A percentile compares a stretch with the other conserved stretches of the same genome.
phyloP scores from a whole-genome alignment of 2,113 vertebrate species.

The Tachysurus vachellii region DNA sequence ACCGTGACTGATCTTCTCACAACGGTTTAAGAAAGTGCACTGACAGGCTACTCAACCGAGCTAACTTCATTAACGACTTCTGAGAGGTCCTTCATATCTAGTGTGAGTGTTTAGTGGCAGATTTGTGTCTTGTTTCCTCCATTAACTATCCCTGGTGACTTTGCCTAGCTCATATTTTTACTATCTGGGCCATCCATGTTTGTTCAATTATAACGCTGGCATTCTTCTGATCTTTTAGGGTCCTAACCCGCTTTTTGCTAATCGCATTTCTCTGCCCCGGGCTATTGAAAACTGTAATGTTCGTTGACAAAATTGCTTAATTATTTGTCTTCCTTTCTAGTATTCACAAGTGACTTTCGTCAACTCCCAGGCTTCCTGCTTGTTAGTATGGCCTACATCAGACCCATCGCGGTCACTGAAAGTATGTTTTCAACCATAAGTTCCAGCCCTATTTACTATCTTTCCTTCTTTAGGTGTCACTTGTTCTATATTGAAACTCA shows the following conservation, averaged over 20 bases:
- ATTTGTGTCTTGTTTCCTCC: conserved; percentile 48
- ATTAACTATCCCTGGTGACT: conserved; percentile 44
- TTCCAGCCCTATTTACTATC: neutral
- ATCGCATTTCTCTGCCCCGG: conserved; percentile 64
- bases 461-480: neutral
- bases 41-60: conserved; percentile 6
- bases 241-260: conserved; percentile 66
- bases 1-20: neutral
- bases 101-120: conserved; percentile 48
- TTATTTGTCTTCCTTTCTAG: conserved; percentile 60
- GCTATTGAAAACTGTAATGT: conserved; percentile 61
- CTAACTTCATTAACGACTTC: conserved; percentile 24
- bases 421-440: neutral
- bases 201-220: conserved; percentile 54
- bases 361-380: conserved; percentile 42
- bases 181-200: conserved; percentile 59
- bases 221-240: conserved; percentile 49
- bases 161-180: conserved; percentile 48
- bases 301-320: conserved; percentile 53
- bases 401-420: neutral
- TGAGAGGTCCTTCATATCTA: conserved; percentile 9
- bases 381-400: conserved; percentile 59
- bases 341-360: conserved; percentile 56
- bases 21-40: neutral
- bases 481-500: neutral